Conservation (phyloP, 2,113 vertebrate genomes). For the Bubo bubo region DNA sequence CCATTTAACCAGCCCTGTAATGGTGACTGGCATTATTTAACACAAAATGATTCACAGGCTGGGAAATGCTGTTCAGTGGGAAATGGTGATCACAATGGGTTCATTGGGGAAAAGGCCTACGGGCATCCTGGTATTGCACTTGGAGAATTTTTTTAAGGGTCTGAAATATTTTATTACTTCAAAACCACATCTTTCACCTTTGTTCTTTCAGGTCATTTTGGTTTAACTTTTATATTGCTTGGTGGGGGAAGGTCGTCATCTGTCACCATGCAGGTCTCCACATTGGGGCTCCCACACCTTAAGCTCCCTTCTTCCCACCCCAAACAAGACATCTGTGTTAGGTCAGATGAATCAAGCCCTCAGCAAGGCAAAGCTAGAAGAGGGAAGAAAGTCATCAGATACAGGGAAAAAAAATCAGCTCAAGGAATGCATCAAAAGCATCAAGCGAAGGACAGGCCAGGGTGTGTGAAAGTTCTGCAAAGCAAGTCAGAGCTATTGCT, state of each 20-base stretch:
- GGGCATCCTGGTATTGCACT: not conserved
- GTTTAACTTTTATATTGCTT: not conserved
- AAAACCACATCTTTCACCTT: not conserved
- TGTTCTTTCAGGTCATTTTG: not conserved
- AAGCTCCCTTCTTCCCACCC: not conserved
- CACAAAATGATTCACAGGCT: not conserved
- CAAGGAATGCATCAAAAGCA: not conserved
- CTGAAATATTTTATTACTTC: not conserved
- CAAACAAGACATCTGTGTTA: not conserved
- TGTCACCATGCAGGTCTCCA: not conserved
- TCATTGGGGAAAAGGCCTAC: not conserved
- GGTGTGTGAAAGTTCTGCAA: not conserved
- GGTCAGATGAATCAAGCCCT: not conserved
- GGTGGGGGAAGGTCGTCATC: not conserved
- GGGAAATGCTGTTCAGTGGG: not conserved
- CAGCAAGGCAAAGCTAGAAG: not conserved
- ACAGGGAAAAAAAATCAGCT: not conserved
- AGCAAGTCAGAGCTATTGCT: not conserved
- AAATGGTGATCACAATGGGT: rapidly evolving
- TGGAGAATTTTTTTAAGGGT: not conserved
- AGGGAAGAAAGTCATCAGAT: not conserved
- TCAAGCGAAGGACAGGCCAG: not conserved
- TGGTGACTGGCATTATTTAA: not conserved
- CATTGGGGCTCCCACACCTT: not conserved
- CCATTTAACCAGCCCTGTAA: not conserved